Percentiles rank a stretch among this genome's conserved stretches.
Conservation (phyloP, 1,140 invertebrate genomes). For the Ceratitis capitata region DNA sequence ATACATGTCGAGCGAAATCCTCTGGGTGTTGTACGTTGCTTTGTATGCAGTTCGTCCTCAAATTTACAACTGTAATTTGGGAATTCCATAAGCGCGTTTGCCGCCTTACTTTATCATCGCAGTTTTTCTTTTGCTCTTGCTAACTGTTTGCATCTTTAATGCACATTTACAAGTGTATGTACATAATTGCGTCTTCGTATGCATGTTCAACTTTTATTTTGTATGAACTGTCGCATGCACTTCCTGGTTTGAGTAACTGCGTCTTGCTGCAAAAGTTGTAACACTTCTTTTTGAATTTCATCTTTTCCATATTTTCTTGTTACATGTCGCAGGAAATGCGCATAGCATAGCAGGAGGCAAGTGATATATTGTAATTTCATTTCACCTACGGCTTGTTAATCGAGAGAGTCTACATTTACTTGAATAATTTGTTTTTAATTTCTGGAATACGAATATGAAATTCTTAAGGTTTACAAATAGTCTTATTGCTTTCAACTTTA, state of each 20-base stretch:
- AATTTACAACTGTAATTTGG: slow-evolving; percentile 30
- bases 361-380: slow-evolving; percentile 18
- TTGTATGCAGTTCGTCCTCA: background rate
- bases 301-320: background rate
- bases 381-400: background rate
- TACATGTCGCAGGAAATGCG: background rate
- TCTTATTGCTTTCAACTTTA: too few species aligned
- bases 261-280: too few species aligned
- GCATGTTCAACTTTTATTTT: background rate
- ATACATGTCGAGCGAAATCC: background rate
- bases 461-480: too few species aligned
- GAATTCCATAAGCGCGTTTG: background rate
- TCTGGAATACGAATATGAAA: too few species aligned
- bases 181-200: background rate
- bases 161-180: background rate
- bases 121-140: background rate
- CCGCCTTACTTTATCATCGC: background rate
- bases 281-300: background rate
- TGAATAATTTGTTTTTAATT: background rate
- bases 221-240: background rate
- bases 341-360: background rate
- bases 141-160: background rate
- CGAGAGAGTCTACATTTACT: background rate
- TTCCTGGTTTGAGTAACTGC: background rate
- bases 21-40: background rate